A percentile compares a stretch with the other conserved stretches of the same genome.
These are phyloP conservation scores for Rhynchomys soricoides DNA, from an alignment of 2,113 vertebrate genomes.

Conservation along the genomic window DNA sequence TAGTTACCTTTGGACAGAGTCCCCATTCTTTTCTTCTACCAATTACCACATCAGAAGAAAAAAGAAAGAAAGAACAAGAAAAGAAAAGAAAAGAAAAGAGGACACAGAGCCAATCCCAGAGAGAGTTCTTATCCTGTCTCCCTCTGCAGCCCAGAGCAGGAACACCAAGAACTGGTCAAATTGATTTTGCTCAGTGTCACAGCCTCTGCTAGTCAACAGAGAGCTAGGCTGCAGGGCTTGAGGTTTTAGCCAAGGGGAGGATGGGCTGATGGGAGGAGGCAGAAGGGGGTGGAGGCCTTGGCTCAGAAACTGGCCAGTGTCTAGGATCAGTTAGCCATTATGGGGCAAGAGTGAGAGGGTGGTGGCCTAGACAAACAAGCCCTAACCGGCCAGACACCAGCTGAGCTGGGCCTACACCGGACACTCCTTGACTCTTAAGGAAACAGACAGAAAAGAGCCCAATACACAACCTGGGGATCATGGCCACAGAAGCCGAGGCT, in stretches of 20 bases:
- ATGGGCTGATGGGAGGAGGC: neutral
- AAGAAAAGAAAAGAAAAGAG: neutral
- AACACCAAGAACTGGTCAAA: conserved; percentile 56
- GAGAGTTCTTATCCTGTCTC: conserved; percentile 47
- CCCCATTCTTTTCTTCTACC: neutral
- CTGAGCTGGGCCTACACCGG: neutral
- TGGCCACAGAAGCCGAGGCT: neutral
- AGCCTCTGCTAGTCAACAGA: conserved; percentile 57
- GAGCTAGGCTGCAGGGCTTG: conserved; percentile 54
- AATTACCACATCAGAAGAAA: neutral
- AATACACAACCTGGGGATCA: neutral
- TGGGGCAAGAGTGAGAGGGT: neutral
- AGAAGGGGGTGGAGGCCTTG: conserved; percentile 29
- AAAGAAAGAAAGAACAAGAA: neutral
- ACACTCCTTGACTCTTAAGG: neutral
- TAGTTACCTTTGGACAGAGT: neutral
- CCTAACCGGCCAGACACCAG: neutral
- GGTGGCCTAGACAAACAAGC: neutral
- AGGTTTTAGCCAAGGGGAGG: conserved; percentile 62
- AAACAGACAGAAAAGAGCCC: neutral
- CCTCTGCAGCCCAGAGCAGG: conserved; percentile 59
- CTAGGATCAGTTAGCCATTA: neutral
- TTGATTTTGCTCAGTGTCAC: conserved; percentile 73
- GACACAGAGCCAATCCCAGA: neutral
- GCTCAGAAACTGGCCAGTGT: conserved; percentile 15